Evolutionary conservation across 1,140 invertebrate genomes (phyloP).

Genomic region (Leptopilina clavipes): DNA sequence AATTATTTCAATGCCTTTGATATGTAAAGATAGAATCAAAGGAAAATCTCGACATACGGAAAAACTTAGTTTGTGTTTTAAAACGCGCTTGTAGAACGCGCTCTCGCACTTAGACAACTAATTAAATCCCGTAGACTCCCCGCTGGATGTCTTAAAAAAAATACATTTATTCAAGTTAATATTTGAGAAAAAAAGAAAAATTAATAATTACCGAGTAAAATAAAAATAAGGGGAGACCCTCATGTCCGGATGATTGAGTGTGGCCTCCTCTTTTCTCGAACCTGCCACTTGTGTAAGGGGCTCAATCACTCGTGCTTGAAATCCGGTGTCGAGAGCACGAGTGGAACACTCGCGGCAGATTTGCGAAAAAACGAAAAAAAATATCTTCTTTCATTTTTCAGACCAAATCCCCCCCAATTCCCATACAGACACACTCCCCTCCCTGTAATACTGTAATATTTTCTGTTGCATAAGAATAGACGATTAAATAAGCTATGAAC

Average conservation of each 20-base stretch:
- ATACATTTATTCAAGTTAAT: slow-evolving; percentile 50
- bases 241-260: slow-evolving; percentile 68
- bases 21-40: slow-evolving; percentile 45
- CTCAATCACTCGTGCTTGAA: slow-evolving; percentile 64
- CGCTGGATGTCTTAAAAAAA: slow-evolving; percentile 66
- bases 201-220: slow-evolving; percentile 56
- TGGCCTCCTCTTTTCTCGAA: slow-evolving; percentile 63
- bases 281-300: slow-evolving; percentile 66
- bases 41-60: slow-evolving; percentile 47
- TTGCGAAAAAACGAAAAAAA: slow-evolving; percentile 53
- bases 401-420: slow-evolving; percentile 52
- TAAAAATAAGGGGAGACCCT: slow-evolving; percentile 59
- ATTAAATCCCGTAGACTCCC: slow-evolving; percentile 59
- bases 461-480: slow-evolving; percentile 72
- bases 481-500: slow-evolving; percentile 74
- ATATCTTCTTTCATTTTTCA: slow-evolving; percentile 67
- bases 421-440: no score
- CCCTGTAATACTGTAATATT: slow-evolving; percentile 70
- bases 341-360: slow-evolving; percentile 65
- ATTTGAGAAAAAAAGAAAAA: slow-evolving; percentile 49
- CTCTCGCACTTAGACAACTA: slow-evolving; percentile 68
- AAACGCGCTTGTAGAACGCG: slow-evolving; percentile 66
- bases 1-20: slow-evolving; percentile 49
- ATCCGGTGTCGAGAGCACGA: slow-evolving; percentile 64
- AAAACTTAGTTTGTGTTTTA: slow-evolving; percentile 55